Evolutionary conservation across 1,140 invertebrate species (phyloP).

Genomic region (Zaprionus tsacasi): DNA sequence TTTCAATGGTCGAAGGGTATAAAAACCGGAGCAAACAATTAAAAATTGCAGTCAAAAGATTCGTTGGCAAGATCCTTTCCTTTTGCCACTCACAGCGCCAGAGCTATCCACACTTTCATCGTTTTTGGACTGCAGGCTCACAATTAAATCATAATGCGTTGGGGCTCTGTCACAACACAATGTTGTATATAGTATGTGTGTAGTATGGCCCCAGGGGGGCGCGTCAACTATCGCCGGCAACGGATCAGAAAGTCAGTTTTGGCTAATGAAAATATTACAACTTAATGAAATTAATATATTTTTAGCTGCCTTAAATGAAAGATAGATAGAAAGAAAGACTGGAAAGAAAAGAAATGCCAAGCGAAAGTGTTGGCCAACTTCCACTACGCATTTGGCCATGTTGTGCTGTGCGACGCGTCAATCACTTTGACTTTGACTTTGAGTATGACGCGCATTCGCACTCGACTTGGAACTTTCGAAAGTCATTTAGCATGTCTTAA

Average conservation of each 20-base stretch:
- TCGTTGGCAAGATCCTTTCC: conserved; percentile 56
- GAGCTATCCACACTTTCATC: conserved; percentile 55
- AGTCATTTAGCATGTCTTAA: conserved; percentile 80
- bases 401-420: conserved; percentile 58
- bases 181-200: conserved; percentile 24
- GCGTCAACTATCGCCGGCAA: conserved; percentile 51
- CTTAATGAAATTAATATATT: conserved; percentile 74
- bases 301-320: conserved; percentile 26
- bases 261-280: conserved; percentile 79
- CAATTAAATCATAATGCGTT: conserved; percentile 71
- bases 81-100: conserved; percentile 30
- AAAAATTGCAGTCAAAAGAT: conserved; percentile 10
- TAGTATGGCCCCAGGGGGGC: conserved; percentile 2
- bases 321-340: not conserved
- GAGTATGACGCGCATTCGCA: conserved; percentile 22
- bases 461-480: conserved; percentile 63
- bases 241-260: conserved; percentile 66
- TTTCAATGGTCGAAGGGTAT: too few species aligned
- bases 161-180: not conserved
- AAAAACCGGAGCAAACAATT: conserved; percentile 16
- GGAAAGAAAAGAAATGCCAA: conserved; percentile 54
- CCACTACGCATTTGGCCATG: conserved; percentile 66
- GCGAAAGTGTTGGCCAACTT: conserved; percentile 74
- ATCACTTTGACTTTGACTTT: conserved; percentile 51
- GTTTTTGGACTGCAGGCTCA: conserved; percentile 26